Evolutionary conservation across 2,797 vertebrate species (phyloP), one percentile per base, ranked within the genome.

Genomic region (Aphelocoma californica): DNA sequence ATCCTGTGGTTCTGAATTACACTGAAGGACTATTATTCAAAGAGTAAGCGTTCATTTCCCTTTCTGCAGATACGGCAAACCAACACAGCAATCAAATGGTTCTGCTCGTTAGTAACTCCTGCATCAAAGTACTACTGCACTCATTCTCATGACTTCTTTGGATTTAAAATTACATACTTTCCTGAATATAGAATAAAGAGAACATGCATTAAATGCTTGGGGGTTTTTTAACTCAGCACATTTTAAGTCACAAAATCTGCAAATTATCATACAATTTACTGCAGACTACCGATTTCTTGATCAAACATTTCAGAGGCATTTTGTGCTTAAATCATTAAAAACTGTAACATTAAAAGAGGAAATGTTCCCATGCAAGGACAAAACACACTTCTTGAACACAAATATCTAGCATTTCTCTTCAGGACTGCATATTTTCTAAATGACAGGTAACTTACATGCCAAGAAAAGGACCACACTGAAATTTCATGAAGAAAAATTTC

Each of bases 151-250:
- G 10, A 45, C 21, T 82, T n/a, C 34, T 64, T 72, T 75, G 45
- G 34, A 45, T 85, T 81, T 85, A 77, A 60, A 88, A 73, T 69
- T 18, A 58, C 45, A 45, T 40, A 25, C 9, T 65, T 79, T 38
- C 19, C n/a, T 80, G 20, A 65, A 66, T 73, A 69, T 4, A 66
- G 32, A 74, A 77, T 38, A 40, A 58, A 57, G 24, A 83, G 44
- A 81, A 54, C n/a, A 38, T 11, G 13, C 9, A 81, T 58, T 62
- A 73, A 29, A 53, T 69, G 40, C 26, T 18, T 73, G 2, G 1
- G 1, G 0, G 1, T 18, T n/a, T 23, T 45, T 57, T 12, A 34
- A 50, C 31, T 58, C 14, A 18, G 31, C 11, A 47, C 3, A 42
- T 47, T 61, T 82, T 62, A 65, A 84, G 29, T 47, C 12, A 58